These are phyloP conservation scores for Lepidurus arcticus DNA, from an alignment of 1,140 invertebrate species.

Conservation along the genomic window DNA sequence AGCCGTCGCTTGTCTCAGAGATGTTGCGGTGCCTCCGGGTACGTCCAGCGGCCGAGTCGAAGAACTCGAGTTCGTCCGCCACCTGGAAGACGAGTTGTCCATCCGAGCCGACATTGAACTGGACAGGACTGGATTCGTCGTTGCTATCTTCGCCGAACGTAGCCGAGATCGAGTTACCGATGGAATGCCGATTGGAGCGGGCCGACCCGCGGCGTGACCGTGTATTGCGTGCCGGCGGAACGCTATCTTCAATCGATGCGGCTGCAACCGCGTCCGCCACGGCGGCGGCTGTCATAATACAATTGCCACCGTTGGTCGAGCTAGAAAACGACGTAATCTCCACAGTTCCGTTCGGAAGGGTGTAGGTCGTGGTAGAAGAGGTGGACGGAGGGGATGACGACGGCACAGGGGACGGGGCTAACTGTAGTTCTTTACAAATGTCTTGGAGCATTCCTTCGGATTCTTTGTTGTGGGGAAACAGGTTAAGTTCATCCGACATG, in stretches of 20 bases:
- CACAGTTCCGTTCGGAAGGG: neutral
- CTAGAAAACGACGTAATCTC: neutral
- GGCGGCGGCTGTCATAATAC: neutral
- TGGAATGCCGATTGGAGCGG: neutral
- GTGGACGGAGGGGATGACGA: neutral
- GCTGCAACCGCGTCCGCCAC: neutral
- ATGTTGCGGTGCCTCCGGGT: neutral
- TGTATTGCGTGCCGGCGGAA: neutral
- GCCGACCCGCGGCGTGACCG: neutral
- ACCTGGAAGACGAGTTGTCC: neutral
- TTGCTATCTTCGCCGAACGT: neutral
- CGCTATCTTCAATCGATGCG: neutral
- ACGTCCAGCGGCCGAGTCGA: neutral
- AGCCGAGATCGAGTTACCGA: neutral
- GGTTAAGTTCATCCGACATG: neutral
- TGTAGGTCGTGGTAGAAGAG: neutral
- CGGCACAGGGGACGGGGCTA: neutral
- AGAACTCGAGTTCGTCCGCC: neutral
- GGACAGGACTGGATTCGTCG: neutral
- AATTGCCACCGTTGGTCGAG: neutral
- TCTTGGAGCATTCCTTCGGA: neutral
- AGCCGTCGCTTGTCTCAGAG: slow-evolving; percentile 24
- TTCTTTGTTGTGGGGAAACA: slow-evolving; percentile 3
- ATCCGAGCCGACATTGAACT: neutral
- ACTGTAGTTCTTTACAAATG: neutral